Base-by-base conservation (phyloP, 2,888 invertebrate genomes). In the Nemotelus pantherinus region DNA sequence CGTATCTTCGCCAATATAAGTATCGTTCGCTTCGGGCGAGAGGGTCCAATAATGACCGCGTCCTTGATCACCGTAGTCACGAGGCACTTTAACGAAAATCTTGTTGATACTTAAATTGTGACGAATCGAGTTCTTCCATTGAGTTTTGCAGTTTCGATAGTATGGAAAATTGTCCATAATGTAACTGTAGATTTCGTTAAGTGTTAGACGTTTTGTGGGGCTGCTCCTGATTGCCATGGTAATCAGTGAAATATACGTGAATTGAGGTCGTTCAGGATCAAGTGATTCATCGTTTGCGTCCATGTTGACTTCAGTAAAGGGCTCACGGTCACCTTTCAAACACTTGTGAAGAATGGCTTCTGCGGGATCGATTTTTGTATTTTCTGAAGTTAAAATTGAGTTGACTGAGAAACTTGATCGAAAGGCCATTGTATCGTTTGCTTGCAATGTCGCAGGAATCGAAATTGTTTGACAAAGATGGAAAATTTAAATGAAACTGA, bases 1-100 rank as follows among this genome's bases (percentile, higher is more conserved):
- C 0, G 97, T 97, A 0, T 96, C 95, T 0, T 96, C 95, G 0
- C 97, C 97, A 84, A 98, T 98, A 85, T 96, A 97, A 50, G 98
- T 97, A 83, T 98, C 97, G 83, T 97, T 97, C 74, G 95, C 93
- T 41, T 94, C 94, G 1, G 96, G 94, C 85, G 98, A 97, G 84
- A 98, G 86, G 96, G 97, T 97, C 98, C 98, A 98, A 88, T 98
- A 98, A 88, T 97, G 98, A 0, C 97, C 98, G 85, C 98, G 98
- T 2, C 98, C 98, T 0, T 98, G 98, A 85, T 98, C 97, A 88
- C 98, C 97, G 88, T 97, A 97, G 84, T 96, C 95, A 45, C 98
- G 89, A 2, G 96, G 95, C 60, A 95, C 94, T 89, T 97, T 97
- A 68, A 97, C 95, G 87, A 98, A 98, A 85, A 97, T 97, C 88